Evolutionary conservation across 2,888 invertebrate species (phyloP), one percentile per base, ranked within the genome.

Genomic region (Aspidiotus rigidus): DNA sequence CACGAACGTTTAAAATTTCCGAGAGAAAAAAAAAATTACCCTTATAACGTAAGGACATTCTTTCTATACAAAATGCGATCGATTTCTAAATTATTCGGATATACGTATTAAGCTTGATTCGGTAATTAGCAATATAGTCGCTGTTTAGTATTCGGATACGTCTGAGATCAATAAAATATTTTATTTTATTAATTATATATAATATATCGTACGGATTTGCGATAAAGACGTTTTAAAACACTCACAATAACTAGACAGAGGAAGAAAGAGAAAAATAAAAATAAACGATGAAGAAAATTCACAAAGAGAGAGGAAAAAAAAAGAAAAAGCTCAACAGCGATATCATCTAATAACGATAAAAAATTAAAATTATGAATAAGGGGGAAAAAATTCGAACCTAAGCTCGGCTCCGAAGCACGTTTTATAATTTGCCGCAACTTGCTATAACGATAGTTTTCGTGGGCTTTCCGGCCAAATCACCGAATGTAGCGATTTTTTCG

Each of bases 401-500:
- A 59, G 59, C 59, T 59, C 59, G 39, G 39, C 59, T n/a, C 49
- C 7, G 9, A 10, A 49, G 44, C 28, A 54, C 40, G 53, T 60
- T 5, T 72, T 69, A 70, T 49, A 72, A 82, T 78, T 86, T 86
- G 74, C 89, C 89, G 79, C 89, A 89, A 79, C 84, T 85, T 71
- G 85, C 83, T 77, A 89, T 87, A 75, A 86, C 78, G 76, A 89
- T 85, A 75, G 83, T 84, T 79, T 86, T 86, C 74, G 85, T 86
- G 71, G 89, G 89, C 78, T 88, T 88, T 71, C 89, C 89, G 72
- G 87, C 85, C 74, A 86, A 84, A 79, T 89, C 89, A 74, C 89
- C 89, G 74, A 84, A 85, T 75, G 86, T 86, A 74, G 88, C 86
- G 75, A 89, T 86, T 77, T 87, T 86, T 77, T 89, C 89, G 71